Evolutionary conservation across 1,140 invertebrate genomes (phyloP).

Genomic region (Scaptomyza pallida): DNA sequence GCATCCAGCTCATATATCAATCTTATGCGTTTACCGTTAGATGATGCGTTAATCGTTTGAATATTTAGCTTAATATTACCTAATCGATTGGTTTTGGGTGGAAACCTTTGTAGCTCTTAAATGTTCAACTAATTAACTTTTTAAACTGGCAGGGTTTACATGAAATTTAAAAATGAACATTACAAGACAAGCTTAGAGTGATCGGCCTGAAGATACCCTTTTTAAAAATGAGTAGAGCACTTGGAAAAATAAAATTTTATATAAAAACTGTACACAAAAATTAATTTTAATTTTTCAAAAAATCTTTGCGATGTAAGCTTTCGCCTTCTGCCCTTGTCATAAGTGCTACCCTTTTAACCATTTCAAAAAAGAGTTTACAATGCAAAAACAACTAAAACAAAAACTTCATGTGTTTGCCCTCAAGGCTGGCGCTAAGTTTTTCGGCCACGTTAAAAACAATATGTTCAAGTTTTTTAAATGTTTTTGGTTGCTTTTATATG

Average conservation of each 20-base stretch:
- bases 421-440: constrained; percentile 61
- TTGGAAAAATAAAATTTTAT: too few relatives aligned
- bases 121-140: constrained; percentile 66
- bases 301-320: too few relatives aligned
- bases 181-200: too few relatives aligned
- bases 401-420: constrained; percentile 17
- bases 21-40: constrained; percentile 45
- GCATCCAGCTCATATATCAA: constrained; percentile 25
- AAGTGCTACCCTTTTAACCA: background rate
- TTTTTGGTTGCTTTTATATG: constrained; percentile 24
- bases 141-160: constrained; percentile 29
- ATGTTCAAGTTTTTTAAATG: too few relatives aligned
- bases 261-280: too few relatives aligned
- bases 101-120: constrained; percentile 20
- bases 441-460: constrained; percentile 17
- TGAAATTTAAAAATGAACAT: too few relatives aligned
- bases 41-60: constrained; percentile 36
- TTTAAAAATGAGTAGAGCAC: too few relatives aligned
- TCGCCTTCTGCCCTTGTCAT: too few relatives aligned
- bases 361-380: background rate
- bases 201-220: background rate
- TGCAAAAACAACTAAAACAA: background rate
- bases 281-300: too few relatives aligned
- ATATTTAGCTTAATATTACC: constrained; percentile 23
- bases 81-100: constrained; percentile 6